Percentiles rank a stretch among this genome's conserved stretches.
Conservation (phyloP, 2,113 vertebrate species). For the Upupa epops region DNA sequence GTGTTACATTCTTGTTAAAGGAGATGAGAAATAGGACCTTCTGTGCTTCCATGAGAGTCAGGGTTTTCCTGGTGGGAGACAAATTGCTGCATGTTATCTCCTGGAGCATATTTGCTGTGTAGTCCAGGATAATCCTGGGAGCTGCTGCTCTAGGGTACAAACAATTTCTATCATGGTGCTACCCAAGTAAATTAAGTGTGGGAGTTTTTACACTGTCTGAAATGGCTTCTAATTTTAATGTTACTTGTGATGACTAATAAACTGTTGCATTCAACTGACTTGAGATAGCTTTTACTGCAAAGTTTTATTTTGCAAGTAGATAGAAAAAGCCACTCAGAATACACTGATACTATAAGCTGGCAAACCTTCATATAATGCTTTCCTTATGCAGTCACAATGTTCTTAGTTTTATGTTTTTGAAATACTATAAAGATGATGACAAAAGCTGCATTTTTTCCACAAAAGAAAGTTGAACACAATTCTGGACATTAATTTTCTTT, state of each 20-base stretch:
- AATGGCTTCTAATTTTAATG: neutral
- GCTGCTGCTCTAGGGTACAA: neutral
- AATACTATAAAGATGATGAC: neutral
- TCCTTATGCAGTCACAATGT: neutral
- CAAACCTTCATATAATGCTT: neutral
- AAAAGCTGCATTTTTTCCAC: neutral
- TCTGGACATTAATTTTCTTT: neutral
- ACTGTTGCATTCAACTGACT: neutral
- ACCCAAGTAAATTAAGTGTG: neutral
- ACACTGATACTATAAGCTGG: neutral
- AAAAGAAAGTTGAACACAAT: neutral
- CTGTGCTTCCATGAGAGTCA: neutral
- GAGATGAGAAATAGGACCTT: neutral
- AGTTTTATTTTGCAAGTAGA: neutral
- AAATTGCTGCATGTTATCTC: neutral
- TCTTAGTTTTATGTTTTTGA: neutral
- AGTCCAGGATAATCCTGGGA: neutral
- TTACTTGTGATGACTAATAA: neutral
- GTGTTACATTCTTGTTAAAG: neutral
- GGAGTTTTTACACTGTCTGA: neutral
- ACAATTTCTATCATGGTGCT: neutral
- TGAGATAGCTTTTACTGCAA: neutral
- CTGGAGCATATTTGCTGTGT: neutral
- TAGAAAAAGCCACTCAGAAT: neutral
- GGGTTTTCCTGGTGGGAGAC: neutral